phyloP scores from a whole-genome alignment of 2,797 vertebrate species.

The Aulostomus chinensis region DNA sequence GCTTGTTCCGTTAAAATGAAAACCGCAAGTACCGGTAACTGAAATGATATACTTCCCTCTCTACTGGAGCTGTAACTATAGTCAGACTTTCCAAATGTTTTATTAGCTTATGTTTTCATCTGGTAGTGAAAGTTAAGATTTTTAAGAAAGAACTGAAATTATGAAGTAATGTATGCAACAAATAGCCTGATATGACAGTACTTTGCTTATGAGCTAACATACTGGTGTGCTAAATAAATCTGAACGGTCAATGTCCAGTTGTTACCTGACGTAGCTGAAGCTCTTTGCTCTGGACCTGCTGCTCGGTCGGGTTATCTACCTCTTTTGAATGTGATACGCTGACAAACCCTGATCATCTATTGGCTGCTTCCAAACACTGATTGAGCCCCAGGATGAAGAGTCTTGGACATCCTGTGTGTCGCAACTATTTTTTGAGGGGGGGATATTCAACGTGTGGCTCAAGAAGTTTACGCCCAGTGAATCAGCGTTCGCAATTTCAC shows the following conservation, averaged over 20 bases:
- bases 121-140: no score
- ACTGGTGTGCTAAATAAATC: neutral
- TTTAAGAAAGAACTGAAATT: no score
- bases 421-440: neutral
- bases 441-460: neutral
- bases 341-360: neutral
- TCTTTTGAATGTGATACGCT: neutral
- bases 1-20: no score
- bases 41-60: no score
- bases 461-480: neutral
- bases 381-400: neutral
- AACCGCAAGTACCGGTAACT: no score
- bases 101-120: no score
- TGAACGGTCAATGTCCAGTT: conserved; percentile 3
- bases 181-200: no score
- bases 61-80: no score
- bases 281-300: neutral
- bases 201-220: no score
- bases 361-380: neutral
- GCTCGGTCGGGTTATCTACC: neutral
- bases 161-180: no score
- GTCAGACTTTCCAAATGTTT: no score
- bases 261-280: conserved; percentile 20
- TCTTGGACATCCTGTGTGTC: neutral
- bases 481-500: neutral